Base-by-base conservation (phyloP, 2,888 invertebrate species). In the Pristionchus japonicus region DNA sequence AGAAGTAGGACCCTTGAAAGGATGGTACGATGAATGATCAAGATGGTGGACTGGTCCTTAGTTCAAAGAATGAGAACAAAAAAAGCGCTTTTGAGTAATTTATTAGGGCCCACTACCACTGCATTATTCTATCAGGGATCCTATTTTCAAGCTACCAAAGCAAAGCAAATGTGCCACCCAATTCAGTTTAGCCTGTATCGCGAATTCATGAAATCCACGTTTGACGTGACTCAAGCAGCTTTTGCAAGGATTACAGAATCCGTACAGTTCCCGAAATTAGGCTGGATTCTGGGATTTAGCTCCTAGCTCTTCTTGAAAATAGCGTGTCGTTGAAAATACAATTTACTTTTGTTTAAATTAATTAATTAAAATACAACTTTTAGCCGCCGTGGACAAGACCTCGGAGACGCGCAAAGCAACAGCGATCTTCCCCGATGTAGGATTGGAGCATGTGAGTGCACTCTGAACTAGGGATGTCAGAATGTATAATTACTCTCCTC, bases 361-460 rank as follows among this genome's bases (percentile, higher is more conserved):
- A n/a, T 2, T 6, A 57, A 57, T n/a, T 23, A n/a, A 43, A 43
- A 43, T 43, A 43, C 43, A 23, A 57, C 74, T 90, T 91, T 88
- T 87, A 92, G 92, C 92, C n/a, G 92, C 91, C 37, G 88, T 92
- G 17, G 91, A 91, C 77, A 91, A 91, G 40, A 89, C 90, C 17
- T 84, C 89, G 11, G 90, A 89, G 31, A 90, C 89, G 4, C 90
- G 87, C 23, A 92, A 91, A 88, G 90, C 92, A 47, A 90, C 93
- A 15, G 92, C 91, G 1, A 88, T 94, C 34, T 94, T 94, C 89
- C 89, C 91, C 37, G 90, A 92, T 15, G 91, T 94, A 7, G 88
- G 89, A 31, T 90, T 91, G 17, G 91, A 92, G 13, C 88, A 93
- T 86, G 86, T 86, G 0, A 47, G 84, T 74, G n/a, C n/a, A n/a